Evolutionary conservation across 2,797 vertebrate genomes (phyloP), one percentile per base, ranked within the genome.

Genomic region (Holocentrus rufus): DNA sequence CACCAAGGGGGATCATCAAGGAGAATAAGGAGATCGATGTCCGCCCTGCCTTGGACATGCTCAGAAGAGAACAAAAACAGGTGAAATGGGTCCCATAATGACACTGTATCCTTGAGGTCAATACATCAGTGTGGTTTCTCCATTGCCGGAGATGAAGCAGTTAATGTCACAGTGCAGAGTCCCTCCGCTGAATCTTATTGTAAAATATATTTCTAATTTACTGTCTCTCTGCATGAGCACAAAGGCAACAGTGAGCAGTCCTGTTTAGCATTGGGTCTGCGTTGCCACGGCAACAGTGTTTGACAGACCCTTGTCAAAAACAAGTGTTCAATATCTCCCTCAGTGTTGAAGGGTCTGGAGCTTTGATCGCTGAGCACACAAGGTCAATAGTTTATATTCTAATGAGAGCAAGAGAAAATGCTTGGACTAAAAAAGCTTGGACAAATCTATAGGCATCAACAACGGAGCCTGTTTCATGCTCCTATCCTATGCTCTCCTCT

Each of bases 221-320:
- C 42, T 54, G 34, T 62, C 36, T 69, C 52, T 61, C 49, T 54
- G 62, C 47, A 65, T 42, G 36, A 66, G 62, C 47, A 58, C 44
- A 70, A 49, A 42, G 57, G 44, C 25, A 62, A 52, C 5, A 10
- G 54, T 50, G 75, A 74, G 71, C 64, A 20, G 31, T 65, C 65
- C 68, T 53, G 15, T 66, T 85, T 81, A 79, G 62, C 65, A 64
- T 63, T 64, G 44, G 73, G 58, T 73, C 65, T 14, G 0, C 4
- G 74, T 90, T 84, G 42, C 83, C 70, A 77, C 25, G 25, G 89
- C 85, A 86, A 89, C 85, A 76, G 50, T 14, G 70, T 90, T 84
- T 86, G 85, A 87, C 83, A 83, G 58, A 65, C 74, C 64, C 62
- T 79, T 79, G 70, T 90, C 79, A 88, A 84, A 86, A 79, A 82